Conservation (phyloP, 92 coral and sea anemone genomes). For the Pocillopora grandis region DNA sequence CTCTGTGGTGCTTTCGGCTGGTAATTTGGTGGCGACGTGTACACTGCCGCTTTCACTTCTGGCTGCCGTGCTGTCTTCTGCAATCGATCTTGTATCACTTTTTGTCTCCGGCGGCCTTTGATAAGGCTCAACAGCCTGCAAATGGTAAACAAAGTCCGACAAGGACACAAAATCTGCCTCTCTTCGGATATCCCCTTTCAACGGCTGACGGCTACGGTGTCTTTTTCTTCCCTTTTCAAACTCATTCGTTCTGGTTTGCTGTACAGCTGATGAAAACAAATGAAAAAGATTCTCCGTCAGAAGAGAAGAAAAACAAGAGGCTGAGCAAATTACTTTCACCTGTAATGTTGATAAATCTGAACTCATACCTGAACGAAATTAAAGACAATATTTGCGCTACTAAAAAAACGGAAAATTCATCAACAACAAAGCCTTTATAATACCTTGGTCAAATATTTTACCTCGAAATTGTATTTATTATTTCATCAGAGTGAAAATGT, state of each 20-base stretch:
- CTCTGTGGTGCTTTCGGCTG: constrained; percentile 74
- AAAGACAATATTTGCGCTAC: constrained; percentile 5
- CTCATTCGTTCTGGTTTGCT: constrained; percentile 80
- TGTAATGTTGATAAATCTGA: neutral
- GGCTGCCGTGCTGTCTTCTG: constrained; percentile 42
- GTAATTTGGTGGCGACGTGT: constrained; percentile 28
- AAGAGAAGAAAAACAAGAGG: neutral
- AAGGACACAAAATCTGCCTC: constrained; percentile 81
- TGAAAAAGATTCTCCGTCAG: neutral
- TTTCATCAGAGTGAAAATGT: neutral
- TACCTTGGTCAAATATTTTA: constrained; percentile 2
- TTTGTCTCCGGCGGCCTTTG: constrained; percentile 54
- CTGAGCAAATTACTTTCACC: neutral
- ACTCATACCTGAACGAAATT: neutral
- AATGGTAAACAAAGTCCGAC: constrained; percentile 84
- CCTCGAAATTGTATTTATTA: neutral
- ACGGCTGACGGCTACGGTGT: constrained; percentile 68
- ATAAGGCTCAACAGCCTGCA: constrained; percentile 92
- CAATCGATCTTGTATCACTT: constrained; percentile 54
- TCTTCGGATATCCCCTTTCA: constrained; percentile 72
- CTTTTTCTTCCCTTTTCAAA: constrained; percentile 76
- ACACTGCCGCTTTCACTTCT: constrained; percentile 7
- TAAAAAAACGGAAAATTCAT: neutral
- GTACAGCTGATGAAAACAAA: constrained; percentile 66
- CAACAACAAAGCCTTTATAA: constrained; percentile 4